These are phyloP conservation scores for Listronotus bonariensis DNA, from an alignment of 1,140 invertebrate species.

Conservation along the genomic window DNA sequence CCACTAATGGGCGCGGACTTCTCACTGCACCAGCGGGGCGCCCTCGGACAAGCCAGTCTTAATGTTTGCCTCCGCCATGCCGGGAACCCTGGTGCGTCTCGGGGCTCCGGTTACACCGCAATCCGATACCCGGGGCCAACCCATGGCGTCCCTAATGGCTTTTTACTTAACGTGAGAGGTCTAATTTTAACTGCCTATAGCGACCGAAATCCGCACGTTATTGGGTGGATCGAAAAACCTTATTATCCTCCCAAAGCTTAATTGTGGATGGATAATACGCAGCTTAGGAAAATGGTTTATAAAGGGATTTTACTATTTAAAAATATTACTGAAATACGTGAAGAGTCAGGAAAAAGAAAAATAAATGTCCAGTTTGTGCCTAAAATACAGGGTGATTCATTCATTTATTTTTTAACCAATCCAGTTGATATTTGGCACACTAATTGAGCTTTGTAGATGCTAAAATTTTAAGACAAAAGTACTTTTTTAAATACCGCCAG, in stretches of 20 bases:
- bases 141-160: constrained; percentile 33
- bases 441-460: too few species aligned
- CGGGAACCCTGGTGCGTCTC: constrained; percentile 9
- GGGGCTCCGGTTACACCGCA: constrained; percentile 30
- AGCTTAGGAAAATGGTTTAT: too few species aligned
- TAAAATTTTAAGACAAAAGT: too few species aligned
- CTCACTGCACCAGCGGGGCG: constrained; percentile 11
- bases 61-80: constrained; percentile 13
- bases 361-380: too few species aligned
- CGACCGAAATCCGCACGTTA: constrained; percentile 21
- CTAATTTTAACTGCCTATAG: constrained; percentile 27
- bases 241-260: constrained; percentile 13
- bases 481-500: too few species aligned
- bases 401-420: too few species aligned
- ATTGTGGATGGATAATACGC: too few species aligned
- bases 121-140: constrained; percentile 23
- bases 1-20: constrained; percentile 11
- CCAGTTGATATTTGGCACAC: too few species aligned
- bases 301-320: too few species aligned
- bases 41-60: constrained; percentile 25
- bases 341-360: too few species aligned
- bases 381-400: too few species aligned
- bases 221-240: constrained; percentile 27
- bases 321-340: too few species aligned
- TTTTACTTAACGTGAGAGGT: constrained; percentile 36